A percentile compares a stretch with the other conserved stretches of the same genome.
These are phyloP conservation scores for Sarcophaga rosellei DNA, from an alignment of 2,888 invertebrate genomes.

Conservation along the genomic window DNA sequence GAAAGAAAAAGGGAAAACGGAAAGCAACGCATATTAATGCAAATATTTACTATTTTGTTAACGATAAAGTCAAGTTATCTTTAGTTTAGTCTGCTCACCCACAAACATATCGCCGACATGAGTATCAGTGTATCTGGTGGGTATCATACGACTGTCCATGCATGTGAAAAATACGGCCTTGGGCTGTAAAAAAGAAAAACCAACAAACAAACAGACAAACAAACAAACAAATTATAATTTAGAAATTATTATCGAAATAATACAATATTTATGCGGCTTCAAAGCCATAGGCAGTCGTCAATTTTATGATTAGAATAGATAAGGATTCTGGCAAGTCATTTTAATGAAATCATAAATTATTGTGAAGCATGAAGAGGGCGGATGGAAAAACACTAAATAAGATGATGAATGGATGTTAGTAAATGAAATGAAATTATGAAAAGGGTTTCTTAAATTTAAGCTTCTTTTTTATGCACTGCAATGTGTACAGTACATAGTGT, in stretches of 20 bases:
- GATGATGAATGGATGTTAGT: too few species aligned
- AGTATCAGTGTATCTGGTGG: constrained; percentile 96
- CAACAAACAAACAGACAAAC: constrained; percentile 63
- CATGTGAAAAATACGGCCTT: constrained; percentile 98
- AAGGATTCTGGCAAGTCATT: too few species aligned
- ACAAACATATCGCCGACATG: constrained; percentile 99
- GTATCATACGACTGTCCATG: constrained; percentile 99
- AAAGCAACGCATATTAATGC: neutral
- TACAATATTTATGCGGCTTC: neutral
- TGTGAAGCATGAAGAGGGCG: too few species aligned
- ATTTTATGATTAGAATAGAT: too few species aligned
- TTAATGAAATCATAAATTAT: too few species aligned
- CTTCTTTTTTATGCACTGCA: too few species aligned
- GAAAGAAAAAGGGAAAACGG: neutral
- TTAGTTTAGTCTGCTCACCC: constrained; percentile 83
- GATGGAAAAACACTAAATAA: too few species aligned
- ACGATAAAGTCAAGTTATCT: constrained; percentile 43
- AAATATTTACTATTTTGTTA: neutral
- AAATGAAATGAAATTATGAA: too few species aligned
- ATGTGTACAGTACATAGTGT: too few species aligned
- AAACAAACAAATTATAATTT: constrained; percentile 4
- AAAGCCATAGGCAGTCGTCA: too few species aligned
- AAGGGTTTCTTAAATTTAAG: too few species aligned
- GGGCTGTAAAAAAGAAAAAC: constrained; percentile 85
- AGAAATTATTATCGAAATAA: neutral